Evolutionary conservation across 2,113 vertebrate genomes (phyloP), one percentile per base, ranked within the genome.

Genomic region (Verasper variegatus): DNA sequence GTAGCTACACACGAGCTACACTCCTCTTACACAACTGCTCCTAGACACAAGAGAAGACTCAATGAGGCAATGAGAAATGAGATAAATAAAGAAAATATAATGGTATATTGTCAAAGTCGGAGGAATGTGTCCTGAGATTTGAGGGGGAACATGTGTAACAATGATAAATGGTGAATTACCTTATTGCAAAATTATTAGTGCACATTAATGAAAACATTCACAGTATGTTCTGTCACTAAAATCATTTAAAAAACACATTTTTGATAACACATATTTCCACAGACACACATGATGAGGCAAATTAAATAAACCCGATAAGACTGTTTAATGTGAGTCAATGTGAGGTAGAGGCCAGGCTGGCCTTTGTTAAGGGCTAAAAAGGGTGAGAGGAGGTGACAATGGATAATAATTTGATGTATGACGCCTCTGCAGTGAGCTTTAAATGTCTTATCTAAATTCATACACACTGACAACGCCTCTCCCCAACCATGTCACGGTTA

Each of bases 361-460:
- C 83, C 89, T 89, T 89, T 88, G 78, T 68, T 26, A 73, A 55
- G 47, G 78, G 82, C 84, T 81, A 73, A 81, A 84, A 71, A 85
- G 68, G 78, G 12, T 37, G 49, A 76, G 57, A 64, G 64, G 55
- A 73, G 83, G 54, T 82, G 88, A 86, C 81, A 79, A 67, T 51
- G 73, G 85, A 84, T 85, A 86, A 88, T 83, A 86, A 82, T 59
- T 72, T 89, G 81, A 91, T 87, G 82, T 87, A 86, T 80, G 84
- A 81, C 0, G 71, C 55, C 23, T 60, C 77, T 10, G 76, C 71
- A 10, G 20, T 31, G 52, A 89, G 86, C 82, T 83, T 84, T 90
- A 88, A 90, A 86, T 54, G 76, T 86, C 80, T 91, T 87, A 91
- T 92, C 88, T 88, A 86, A 90, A 89, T 91, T 88, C 87, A 87